Conservation (phyloP, 2,888 invertebrate genomes). For the Tiliacea citrago region DNA sequence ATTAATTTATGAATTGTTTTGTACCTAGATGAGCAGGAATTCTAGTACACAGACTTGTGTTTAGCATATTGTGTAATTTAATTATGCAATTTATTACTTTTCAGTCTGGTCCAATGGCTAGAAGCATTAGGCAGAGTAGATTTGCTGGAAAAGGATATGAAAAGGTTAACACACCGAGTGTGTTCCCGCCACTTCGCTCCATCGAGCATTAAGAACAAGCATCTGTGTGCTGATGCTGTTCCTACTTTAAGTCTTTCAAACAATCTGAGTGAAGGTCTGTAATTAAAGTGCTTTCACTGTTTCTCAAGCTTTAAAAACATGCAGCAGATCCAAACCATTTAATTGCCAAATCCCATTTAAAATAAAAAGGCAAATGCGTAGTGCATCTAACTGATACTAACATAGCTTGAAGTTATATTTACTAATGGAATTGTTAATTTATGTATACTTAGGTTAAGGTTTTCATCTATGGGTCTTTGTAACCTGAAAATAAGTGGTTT, state of each 20-base stretch:
- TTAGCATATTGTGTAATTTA: background rate
- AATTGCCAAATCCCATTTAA: background rate
- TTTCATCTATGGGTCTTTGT: too few relatives aligned
- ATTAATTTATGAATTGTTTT: background rate
- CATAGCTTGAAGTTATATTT: too few relatives aligned
- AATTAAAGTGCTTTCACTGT: background rate
- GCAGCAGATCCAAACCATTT: background rate
- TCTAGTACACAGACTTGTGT: background rate
- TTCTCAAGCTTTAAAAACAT: background rate
- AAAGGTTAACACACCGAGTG: slow-evolving; percentile 75
- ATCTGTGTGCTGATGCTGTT: slow-evolving; percentile 79
- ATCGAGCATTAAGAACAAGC: slow-evolving; percentile 78
- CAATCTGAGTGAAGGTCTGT: slow-evolving; percentile 70
- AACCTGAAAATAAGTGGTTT: too few relatives aligned
- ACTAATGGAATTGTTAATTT: too few relatives aligned
- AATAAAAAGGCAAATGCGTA: too few relatives aligned
- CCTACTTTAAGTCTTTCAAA: slow-evolving; percentile 80
- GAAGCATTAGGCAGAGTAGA: slow-evolving; percentile 80
- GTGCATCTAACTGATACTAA: too few relatives aligned
- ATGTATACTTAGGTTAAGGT: too few relatives aligned
- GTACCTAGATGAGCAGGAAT: background rate
- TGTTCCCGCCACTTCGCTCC: slow-evolving; percentile 85
- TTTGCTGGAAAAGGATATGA: slow-evolving; percentile 72
- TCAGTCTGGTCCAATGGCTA: slow-evolving; percentile 82
- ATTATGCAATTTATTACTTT: slow-evolving; percentile 3